Percentiles rank a stretch among this genome's conserved stretches.
Evolutionary conservation across 2,113 vertebrate species (phyloP).

Genomic region (Myanophis thanlyinensis): DNA sequence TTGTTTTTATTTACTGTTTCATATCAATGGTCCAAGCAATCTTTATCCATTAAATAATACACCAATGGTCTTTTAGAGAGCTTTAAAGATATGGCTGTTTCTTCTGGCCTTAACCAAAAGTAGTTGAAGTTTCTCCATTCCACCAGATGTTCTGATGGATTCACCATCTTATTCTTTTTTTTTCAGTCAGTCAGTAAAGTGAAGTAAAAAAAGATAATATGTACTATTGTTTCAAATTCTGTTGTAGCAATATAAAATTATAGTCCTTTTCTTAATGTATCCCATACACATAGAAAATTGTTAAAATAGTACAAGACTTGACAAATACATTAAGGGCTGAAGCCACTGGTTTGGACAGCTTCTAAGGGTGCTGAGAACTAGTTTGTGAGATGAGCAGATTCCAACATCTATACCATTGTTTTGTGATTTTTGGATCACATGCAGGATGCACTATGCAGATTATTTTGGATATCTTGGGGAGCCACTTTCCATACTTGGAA

Average conservation of each 20-base stretch:
- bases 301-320: not conserved
- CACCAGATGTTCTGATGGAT: not conserved
- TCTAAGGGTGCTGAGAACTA: not conserved
- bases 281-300: not conserved
- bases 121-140: not conserved
- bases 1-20: not conserved
- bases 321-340: not conserved
- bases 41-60: not conserved
- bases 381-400: not conserved
- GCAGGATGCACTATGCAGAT: not conserved
- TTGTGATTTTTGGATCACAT: not conserved
- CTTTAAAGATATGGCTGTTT: not conserved
- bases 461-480: not conserved
- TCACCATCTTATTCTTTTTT: not conserved
- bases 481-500: not conserved
- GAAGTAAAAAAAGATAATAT: not conserved
- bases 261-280: not conserved
- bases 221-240: not conserved
- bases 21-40: not conserved
- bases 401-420: not conserved
- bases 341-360: not conserved
- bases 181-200: not conserved
- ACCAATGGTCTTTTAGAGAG: not conserved
- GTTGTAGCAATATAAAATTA: not conserved
- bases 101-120: not conserved